Percentiles rank a stretch among this genome's conserved stretches.
These are phyloP conservation scores for Pandemis cinnamomeana DNA, from an alignment of 2,888 invertebrate genomes.

Conservation along the genomic window DNA sequence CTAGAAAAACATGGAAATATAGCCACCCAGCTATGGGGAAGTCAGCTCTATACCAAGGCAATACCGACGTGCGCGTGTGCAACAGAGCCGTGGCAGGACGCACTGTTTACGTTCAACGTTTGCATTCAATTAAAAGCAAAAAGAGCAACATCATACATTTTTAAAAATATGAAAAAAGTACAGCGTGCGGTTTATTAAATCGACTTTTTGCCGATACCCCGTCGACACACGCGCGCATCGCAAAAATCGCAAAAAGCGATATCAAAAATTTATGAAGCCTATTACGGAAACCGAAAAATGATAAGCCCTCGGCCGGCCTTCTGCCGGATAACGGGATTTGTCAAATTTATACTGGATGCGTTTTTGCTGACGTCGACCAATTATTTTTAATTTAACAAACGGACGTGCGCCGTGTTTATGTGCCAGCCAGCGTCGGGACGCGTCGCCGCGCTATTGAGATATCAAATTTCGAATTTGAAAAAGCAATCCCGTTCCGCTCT, in stretches of 20 bases:
- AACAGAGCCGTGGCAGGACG: constrained; percentile 47
- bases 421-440: constrained; percentile 46
- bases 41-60: not conserved
- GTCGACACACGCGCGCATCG: constrained; percentile 48
- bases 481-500: constrained; percentile 67
- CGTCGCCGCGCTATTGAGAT: constrained; percentile 79
- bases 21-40: not conserved
- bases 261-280: constrained; percentile 80
- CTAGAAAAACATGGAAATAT: constrained; percentile 35
- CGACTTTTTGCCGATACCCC: constrained; percentile 45
- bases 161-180: constrained; percentile 7
- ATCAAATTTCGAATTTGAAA: constrained; percentile 83
- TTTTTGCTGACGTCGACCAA: constrained; percentile 62
- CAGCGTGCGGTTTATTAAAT: constrained; percentile 26
- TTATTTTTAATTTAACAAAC: constrained; percentile 63
- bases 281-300: constrained; percentile 77
- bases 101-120: constrained; percentile 43
- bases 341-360: constrained; percentile 61
- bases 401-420: constrained; percentile 6
- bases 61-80: not conserved
- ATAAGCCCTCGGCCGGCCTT: constrained; percentile 53
- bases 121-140: constrained; percentile 8
- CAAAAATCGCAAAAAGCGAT: constrained; percentile 63
- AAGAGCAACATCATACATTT: constrained; percentile 16
- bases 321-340: constrained; percentile 69